These are phyloP conservation scores for Clinocottus analis DNA, from an alignment of 2,113 vertebrate species.

Conservation along the genomic window DNA sequence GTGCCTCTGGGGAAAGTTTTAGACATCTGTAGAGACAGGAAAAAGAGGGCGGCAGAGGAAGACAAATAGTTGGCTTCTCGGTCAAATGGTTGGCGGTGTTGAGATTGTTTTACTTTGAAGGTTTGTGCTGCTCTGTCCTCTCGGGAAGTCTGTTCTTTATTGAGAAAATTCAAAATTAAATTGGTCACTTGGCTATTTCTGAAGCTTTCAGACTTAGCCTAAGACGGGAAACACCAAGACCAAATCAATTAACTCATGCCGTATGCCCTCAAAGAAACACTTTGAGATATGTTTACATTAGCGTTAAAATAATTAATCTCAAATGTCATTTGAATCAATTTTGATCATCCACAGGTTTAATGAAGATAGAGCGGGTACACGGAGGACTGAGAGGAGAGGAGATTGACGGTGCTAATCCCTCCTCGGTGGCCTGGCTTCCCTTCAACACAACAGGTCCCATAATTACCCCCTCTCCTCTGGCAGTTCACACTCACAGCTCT, in stretches of 20 bases:
- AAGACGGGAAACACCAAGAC: neutral
- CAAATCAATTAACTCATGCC: neutral
- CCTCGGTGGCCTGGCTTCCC: conserved; percentile 91
- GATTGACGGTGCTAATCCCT: conserved; percentile 89
- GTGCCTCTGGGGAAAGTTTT: conserved; percentile 37
- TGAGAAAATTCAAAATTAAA: too few species aligned
- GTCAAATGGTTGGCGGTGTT: neutral
- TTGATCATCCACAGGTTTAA: conserved; percentile 19
- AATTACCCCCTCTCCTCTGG: conserved; percentile 93
- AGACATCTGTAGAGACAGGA: conserved; percentile 25
- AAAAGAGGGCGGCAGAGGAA: conserved; percentile 13
- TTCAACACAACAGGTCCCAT: conserved; percentile 95
- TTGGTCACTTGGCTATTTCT: neutral
- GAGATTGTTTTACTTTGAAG: neutral
- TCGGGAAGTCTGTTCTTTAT: too few species aligned
- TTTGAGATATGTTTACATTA: neutral
- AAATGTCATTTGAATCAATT: too few species aligned
- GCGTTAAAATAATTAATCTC: neutral
- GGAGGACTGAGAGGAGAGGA: conserved; percentile 54
- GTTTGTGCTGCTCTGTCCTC: neutral
- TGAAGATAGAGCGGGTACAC: conserved; percentile 27
- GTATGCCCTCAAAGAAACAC: neutral
- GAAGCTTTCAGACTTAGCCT: too few species aligned
- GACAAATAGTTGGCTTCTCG: neutral
- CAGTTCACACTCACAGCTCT: conserved; percentile 86